phyloP scores from a whole-genome alignment of 2,888 invertebrate species.

The Stenchaetothrips biformis region DNA sequence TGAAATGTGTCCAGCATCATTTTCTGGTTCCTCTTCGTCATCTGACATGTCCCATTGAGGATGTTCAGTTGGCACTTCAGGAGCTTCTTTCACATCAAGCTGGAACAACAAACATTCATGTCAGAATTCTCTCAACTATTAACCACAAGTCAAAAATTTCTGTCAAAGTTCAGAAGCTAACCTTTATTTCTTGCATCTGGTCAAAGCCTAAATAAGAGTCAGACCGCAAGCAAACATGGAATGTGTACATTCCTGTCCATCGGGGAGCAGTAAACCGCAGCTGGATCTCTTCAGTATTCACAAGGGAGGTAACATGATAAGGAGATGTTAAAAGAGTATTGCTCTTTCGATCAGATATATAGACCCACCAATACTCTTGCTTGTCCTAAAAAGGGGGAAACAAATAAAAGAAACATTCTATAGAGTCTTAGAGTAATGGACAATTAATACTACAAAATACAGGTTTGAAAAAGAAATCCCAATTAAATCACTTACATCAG shows the following conservation, averaged over 20 bases:
- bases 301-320: slow-evolving; percentile 87
- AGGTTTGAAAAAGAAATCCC: slow-evolving; percentile 6
- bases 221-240: slow-evolving; percentile 87
- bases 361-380: slow-evolving; percentile 99
- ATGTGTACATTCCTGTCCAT: slow-evolving; percentile 87
- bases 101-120: slow-evolving; percentile 41
- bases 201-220: slow-evolving; percentile 98
- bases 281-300: slow-evolving; percentile 84
- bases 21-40: slow-evolving; percentile 73
- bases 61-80: slow-evolving; percentile 83
- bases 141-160: background rate
- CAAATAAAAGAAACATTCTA: slow-evolving; percentile 10
- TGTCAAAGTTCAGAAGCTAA: slow-evolving; percentile 40
- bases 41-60: slow-evolving; percentile 98
- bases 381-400: slow-evolving; percentile 57
- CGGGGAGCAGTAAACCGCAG: slow-evolving; percentile 94
- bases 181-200: slow-evolving; percentile 88
- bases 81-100: slow-evolving; percentile 95
- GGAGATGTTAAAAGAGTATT: slow-evolving; percentile 88
- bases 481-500: slow-evolving; percentile 58
- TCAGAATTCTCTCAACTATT: background rate
- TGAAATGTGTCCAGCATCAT: slow-evolving; percentile 58
- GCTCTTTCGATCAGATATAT: slow-evolving; percentile 92
- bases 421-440: background rate
- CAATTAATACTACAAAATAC: slow-evolving; percentile 7